Conservation (phyloP, 23 tunicate species). For the Halocynthia aurantium region DNA sequence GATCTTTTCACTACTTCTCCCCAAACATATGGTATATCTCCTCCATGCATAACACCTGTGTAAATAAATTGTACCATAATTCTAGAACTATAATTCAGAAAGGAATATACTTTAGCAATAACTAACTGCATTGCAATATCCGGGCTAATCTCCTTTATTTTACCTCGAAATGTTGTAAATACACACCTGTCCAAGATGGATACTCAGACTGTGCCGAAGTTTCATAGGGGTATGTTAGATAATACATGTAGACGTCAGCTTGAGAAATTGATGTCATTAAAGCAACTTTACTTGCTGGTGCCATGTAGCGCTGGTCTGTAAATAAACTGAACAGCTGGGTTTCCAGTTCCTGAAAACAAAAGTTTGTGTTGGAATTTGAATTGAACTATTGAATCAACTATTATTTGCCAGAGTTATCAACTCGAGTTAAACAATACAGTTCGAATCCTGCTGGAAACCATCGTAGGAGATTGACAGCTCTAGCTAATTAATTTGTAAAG, state of each 20-base stretch:
- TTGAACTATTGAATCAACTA: not conserved
- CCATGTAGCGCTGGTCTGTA: slow-evolving; percentile 31
- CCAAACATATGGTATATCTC: slow-evolving; percentile 47
- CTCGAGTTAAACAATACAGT: not conserved
- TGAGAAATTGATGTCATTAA: slow-evolving; percentile 5
- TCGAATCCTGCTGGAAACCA: not conserved
- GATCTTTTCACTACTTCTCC: slow-evolving; percentile 23
- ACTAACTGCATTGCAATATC: too few species aligned
- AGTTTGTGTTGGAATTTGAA: not conserved
- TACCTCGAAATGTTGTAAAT: not conserved
- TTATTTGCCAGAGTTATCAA: not conserved
- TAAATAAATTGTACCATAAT: not conserved
- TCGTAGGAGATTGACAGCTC: too few species aligned
- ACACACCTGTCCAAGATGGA: slow-evolving; percentile 37
- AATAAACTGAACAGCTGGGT: slow-evolving; percentile 21
- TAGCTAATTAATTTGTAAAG: too few species aligned
- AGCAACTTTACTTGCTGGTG: slow-evolving; percentile 27
- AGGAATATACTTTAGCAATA: too few species aligned
- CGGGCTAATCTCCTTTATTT: too few species aligned
- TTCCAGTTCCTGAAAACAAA: slow-evolving; percentile 26
- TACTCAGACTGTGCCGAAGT: slow-evolving; percentile 19
- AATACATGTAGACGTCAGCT: slow-evolving; percentile 29
- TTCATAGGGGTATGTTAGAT: slow-evolving; percentile 7
- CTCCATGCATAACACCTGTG: slow-evolving; percentile 40
- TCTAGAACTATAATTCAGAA: not conserved